These are phyloP conservation scores for Falco cherrug DNA, from an alignment of 2,797 vertebrate species.

Conservation along the genomic window DNA sequence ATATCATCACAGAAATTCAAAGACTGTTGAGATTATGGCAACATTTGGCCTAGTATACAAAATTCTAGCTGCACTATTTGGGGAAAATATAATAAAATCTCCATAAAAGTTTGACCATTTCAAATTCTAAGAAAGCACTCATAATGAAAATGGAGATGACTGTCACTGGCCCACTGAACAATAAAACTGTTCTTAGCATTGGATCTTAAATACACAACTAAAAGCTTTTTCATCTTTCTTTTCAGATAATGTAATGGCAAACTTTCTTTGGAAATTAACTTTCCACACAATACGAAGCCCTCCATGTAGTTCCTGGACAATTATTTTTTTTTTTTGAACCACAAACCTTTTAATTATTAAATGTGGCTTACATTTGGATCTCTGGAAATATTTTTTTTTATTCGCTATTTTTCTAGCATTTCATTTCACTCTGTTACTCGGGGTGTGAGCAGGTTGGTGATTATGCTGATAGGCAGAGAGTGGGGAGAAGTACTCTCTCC, in stretches of 20 bases:
- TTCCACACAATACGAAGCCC: neutral
- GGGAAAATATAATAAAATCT: conserved; percentile 14
- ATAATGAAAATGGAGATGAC: neutral
- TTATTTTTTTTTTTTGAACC: neutral
- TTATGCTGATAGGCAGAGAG: conserved; percentile 33
- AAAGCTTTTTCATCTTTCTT: neutral
- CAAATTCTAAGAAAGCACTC: conserved; percentile 13
- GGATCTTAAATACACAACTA: neutral
- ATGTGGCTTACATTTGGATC: neutral
- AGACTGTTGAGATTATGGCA: neutral
- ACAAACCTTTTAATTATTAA: neutral
- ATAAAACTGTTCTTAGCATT: neutral
- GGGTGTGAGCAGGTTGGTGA: neutral
- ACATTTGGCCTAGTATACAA: neutral
- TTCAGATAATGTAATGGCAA: neutral
- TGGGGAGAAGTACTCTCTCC: conserved; percentile 23
- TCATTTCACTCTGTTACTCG: neutral
- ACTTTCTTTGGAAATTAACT: neutral
- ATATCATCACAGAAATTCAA: conserved; percentile 36
- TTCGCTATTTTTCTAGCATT: neutral
- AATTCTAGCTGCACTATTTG: neutral
- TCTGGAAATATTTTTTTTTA: neutral
- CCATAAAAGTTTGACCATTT: conserved; percentile 14
- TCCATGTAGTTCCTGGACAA: neutral
- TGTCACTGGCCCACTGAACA: neutral